Evolutionary conservation across 2,888 invertebrate species (phyloP), one percentile per base, ranked within the genome.

Genomic region (Nebria brevicollis): DNA sequence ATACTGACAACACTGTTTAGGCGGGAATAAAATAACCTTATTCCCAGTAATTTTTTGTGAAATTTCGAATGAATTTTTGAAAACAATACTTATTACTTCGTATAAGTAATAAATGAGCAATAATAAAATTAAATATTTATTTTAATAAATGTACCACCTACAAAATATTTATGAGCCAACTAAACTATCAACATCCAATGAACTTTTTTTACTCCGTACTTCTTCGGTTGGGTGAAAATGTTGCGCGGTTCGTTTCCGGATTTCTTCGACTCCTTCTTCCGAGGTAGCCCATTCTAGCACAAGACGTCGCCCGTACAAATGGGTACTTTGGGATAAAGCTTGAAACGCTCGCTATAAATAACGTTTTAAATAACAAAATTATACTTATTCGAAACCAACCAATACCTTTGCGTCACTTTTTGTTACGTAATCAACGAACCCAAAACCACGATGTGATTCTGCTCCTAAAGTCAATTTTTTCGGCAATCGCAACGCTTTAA

Each of bases 241-340:
- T 87, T 94, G 92, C 0, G 97, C 96, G 0, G 97, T 97, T 86
- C 97, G 93, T 90, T 96, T 96, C 83, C 98, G 92, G 82, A 98
- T 90, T 83, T 95, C 92, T 13, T 94, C 94, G 7, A 98, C 91
- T 83, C 93, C 93, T 87, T 96, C 95, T 77, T 91, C 92, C 75
- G 94, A 92, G 81, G 95, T 92, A 0, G 98, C 97, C 99, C 99
- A 99, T 90, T 99, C 98, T 82, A 99, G 90, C 0, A 98, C 98
- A 85, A 99, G 90, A 79, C 98, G 92, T 84, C 99, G 92, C 0
- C 99, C 99, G 89, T 97, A 99, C 89, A 99, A 95, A 92, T 99
- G 99, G 78, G 99, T 99, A 86, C 98, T 98, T 88, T 96, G 96
- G 85, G 95, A 94, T n/a, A 98, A 88, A 0, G 97, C 94, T 83